Evolutionary conservation across 2,113 vertebrate species (phyloP).

Genomic region (Eclectus roratus): DNA sequence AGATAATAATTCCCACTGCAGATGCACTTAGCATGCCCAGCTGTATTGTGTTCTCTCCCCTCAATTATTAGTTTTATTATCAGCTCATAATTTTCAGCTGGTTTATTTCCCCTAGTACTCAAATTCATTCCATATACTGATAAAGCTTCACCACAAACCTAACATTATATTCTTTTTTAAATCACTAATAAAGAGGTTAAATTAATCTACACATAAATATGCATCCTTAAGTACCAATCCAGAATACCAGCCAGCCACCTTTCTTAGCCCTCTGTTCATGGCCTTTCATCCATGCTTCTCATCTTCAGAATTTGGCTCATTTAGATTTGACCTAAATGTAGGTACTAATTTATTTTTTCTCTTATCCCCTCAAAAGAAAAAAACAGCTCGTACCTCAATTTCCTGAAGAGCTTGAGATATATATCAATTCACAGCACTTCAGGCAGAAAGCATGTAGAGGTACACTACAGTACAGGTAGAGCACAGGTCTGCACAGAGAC

Average conservation of each 20-base stretch:
- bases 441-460: not conserved
- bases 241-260: not conserved
- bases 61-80: not conserved
- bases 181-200: not conserved
- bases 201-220: not conserved
- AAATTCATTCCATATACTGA: not conserved
- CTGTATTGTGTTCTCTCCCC: not conserved
- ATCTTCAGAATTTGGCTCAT: not conserved
- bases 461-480: accelerated
- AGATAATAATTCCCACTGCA: not conserved
- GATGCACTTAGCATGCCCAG: not conserved
- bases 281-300: not conserved
- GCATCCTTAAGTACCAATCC: not conserved
- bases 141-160: not conserved
- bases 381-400: not conserved
- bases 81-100: not conserved
- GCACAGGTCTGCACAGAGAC: not conserved
- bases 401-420: not conserved
- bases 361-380: not conserved
- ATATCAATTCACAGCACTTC: not conserved
- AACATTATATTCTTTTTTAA: not conserved
- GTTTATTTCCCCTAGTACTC: not conserved
- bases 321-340: not conserved
- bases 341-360: not conserved
- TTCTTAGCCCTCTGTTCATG: not conserved